phyloP scores from a whole-genome alignment of 2,888 invertebrate species.

The Theretra japonica region DNA sequence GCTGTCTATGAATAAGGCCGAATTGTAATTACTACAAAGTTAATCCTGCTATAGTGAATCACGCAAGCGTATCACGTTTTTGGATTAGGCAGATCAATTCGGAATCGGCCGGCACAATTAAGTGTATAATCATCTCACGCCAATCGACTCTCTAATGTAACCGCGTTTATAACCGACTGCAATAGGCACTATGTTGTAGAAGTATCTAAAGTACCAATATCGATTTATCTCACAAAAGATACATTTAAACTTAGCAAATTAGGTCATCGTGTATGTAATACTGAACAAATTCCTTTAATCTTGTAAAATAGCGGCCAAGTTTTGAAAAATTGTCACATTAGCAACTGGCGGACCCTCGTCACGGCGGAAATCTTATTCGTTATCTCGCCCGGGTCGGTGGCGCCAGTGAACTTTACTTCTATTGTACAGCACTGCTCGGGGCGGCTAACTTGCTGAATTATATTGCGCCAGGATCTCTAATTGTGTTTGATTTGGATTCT shows the following conservation, averaged over 20 bases:
- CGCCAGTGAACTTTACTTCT: neutral
- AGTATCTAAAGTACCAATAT: no score
- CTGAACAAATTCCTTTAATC: neutral
- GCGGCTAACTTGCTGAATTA: neutral
- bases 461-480: neutral
- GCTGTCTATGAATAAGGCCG: no score
- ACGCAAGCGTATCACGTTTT: no score
- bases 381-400: conserved; percentile 9
- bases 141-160: no score
- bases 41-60: no score
- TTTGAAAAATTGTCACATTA: conserved; percentile 24
- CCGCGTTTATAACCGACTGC: no score
- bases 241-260: neutral
- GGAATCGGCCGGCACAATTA: no score
- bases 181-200: no score
- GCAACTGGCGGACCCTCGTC: conserved; percentile 17
- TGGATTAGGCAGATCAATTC: no score
- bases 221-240: neutral
- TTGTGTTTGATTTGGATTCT: neutral
- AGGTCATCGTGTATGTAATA: neutral
- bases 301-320: neutral
- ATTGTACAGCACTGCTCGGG: neutral
- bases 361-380: conserved; percentile 19
- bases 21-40: no score
- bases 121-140: no score